Conservation (phyloP, 2,113 vertebrate species). For the Ardeotis arabs region DNA sequence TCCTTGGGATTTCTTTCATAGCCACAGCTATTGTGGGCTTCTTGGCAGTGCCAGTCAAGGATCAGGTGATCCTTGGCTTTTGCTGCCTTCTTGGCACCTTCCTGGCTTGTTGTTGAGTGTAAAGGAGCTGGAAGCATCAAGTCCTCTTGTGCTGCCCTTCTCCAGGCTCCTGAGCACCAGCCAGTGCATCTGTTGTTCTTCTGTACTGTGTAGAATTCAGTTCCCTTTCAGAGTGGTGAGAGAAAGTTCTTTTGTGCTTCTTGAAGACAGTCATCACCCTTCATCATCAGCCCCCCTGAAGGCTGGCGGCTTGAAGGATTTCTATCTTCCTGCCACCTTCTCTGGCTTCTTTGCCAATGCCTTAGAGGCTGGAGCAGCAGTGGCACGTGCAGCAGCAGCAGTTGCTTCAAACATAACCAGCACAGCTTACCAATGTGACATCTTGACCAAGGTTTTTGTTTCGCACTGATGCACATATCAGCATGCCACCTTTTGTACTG, state of each 20-base stretch:
- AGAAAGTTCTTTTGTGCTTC: not conserved
- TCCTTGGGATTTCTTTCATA: not conserved
- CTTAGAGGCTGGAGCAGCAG: not conserved
- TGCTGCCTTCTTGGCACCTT: not conserved
- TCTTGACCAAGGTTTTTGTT: not conserved
- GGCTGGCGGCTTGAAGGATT: not conserved
- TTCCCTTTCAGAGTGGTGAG: not conserved
- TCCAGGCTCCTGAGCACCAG: not conserved
- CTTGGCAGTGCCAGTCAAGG: not conserved
- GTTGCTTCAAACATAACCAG: not conserved
- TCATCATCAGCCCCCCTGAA: not conserved
- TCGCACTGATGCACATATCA: not conserved
- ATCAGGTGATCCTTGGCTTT: not conserved
- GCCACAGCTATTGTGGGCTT: not conserved
- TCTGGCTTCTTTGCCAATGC: not conserved
- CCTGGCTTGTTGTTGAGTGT: not conserved
- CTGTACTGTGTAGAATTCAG: not conserved
- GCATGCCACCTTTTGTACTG: not conserved
- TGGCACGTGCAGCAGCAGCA: not conserved
- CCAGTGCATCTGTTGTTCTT: not conserved
- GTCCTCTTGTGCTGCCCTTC: not conserved
- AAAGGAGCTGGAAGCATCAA: not conserved
- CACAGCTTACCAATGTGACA: rapidly evolving
- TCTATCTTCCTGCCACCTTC: not conserved
- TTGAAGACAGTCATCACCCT: not conserved